Conservation (phyloP, 2,113 vertebrate species). For the Merops nubicus region DNA sequence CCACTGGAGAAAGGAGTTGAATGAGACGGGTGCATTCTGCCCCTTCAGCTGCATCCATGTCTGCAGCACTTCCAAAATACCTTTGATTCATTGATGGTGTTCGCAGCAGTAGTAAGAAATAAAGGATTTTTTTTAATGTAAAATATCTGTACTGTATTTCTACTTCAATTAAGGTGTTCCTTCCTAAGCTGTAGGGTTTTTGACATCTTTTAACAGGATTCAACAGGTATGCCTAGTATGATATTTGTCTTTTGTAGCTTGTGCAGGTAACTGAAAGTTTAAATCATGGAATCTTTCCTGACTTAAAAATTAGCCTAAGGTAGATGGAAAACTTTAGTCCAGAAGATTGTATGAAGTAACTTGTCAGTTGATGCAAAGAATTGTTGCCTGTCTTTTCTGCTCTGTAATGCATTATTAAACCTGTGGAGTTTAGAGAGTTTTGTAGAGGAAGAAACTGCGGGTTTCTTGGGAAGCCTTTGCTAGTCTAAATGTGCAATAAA, state of each 20-base stretch:
- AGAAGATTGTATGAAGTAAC: neutral
- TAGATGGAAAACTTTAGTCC: neutral
- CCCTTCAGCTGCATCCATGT: neutral
- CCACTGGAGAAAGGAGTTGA: neutral
- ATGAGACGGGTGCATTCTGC: neutral
- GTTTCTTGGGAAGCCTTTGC: neutral
- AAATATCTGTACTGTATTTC: neutral
- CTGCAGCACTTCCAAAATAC: neutral
- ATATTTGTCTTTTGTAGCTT: neutral
- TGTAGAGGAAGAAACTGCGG: neutral
- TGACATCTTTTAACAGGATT: neutral
- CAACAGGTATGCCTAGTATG: neutral
- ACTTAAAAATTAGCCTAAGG: neutral
- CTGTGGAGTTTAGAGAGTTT: neutral
- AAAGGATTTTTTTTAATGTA: neutral
- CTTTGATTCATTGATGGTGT: neutral
- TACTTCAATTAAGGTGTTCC: neutral
- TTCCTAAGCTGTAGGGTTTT: neutral
- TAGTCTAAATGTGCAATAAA: neutral
- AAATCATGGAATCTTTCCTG: neutral
- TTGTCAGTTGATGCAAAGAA: neutral
- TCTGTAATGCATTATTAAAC: neutral
- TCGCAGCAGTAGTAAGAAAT: neutral
- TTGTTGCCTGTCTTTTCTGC: neutral
- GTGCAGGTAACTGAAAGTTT: neutral